Base-by-base conservation (phyloP, 1,140 invertebrate species). In the Apis dorsata region DNA sequence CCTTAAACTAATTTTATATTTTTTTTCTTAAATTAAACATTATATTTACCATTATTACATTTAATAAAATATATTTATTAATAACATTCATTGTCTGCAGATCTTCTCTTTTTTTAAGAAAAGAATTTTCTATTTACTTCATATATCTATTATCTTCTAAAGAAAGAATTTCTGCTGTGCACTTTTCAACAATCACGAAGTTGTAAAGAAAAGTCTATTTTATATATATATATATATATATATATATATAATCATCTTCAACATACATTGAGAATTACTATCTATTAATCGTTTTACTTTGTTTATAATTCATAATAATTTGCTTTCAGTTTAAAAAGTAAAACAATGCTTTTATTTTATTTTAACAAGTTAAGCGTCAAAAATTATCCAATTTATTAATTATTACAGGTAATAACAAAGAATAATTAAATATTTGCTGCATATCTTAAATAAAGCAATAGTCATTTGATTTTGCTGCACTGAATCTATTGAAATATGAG, bases 51-150 rank as follows among this genome's bases (percentile, higher is more conserved):
- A 13, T 19, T 62, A 79, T 80, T 75, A 44, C 10, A 15, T 57
- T 53, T 34, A 73, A 7, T 60, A 24, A 81, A 34, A 57, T 69
- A 68, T 17, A 81, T n/a, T 21, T 76, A 53, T 21, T 69, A 3
- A 70, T 69, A 21, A 28, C 57, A 34, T 79, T 70, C 17, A 51
- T 19, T 83, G 24, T 60, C 63, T 86, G 71, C 76, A 83, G 71
- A 84, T 70, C 65, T n/a, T 60, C 76, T 70, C 9, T 72, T 75
- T 13, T 51, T 4, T 59, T 17, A 17, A n/a, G 5, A 59, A 65
- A 44, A 15, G 59, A 59, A 4, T 53, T 60, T 28, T 44, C n/a
- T 63, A 34, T 57, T 79, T 66, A 59, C 8, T 24, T 51, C 11
- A 28, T 69, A 57, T 24, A 70, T 57, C 60, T 63, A 77, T 53